Conservation (phyloP, 1,140 invertebrate species). For the Zaprionus gabonicus region DNA sequence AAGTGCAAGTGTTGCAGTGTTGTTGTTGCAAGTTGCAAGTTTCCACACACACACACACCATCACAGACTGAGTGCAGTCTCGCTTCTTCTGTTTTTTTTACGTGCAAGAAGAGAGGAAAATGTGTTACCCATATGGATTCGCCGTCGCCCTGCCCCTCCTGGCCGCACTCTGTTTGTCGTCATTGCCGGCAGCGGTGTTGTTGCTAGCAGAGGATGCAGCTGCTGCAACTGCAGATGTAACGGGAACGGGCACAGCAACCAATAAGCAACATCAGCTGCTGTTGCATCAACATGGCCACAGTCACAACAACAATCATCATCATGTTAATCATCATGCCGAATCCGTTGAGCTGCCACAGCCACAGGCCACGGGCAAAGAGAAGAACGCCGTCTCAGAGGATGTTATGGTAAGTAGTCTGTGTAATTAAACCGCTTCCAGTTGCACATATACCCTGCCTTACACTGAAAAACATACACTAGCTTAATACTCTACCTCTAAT, state of each 20-base stretch:
- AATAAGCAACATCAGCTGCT: conserved; percentile 19
- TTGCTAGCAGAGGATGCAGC: conserved; percentile 12
- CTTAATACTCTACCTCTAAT: no score
- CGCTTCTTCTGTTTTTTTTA: conserved; percentile 5
- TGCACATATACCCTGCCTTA: background rate
- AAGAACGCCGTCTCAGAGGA: conserved; percentile 55
- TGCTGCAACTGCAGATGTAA: conserved; percentile 15
- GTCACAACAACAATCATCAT: conserved; percentile 31
- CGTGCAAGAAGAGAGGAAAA: conserved; percentile 41
- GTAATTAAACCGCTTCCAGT: background rate
- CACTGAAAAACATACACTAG: no score
- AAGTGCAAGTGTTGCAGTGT: conserved; percentile 35
- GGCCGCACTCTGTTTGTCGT: conserved; percentile 16
- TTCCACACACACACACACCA: background rate
- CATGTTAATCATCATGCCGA: conserved; percentile 20
- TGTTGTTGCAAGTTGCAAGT: conserved; percentile 20
- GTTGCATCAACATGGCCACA: conserved; percentile 21
- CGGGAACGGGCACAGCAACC: conserved; percentile 15
- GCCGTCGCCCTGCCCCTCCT: conserved; percentile 18
- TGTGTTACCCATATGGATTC: conserved; percentile 64
- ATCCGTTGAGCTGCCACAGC: conserved; percentile 11
- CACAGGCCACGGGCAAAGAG: conserved; percentile 9
- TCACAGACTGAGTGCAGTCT: conserved; percentile 15
- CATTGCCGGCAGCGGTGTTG: background rate
- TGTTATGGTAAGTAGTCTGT: conserved; percentile 52